A percentile compares a stretch with the other conserved stretches of the same genome.
These are phyloP conservation scores for Eublepharis macularius DNA, from an alignment of 2,113 vertebrate genomes.

Conservation along the genomic window DNA sequence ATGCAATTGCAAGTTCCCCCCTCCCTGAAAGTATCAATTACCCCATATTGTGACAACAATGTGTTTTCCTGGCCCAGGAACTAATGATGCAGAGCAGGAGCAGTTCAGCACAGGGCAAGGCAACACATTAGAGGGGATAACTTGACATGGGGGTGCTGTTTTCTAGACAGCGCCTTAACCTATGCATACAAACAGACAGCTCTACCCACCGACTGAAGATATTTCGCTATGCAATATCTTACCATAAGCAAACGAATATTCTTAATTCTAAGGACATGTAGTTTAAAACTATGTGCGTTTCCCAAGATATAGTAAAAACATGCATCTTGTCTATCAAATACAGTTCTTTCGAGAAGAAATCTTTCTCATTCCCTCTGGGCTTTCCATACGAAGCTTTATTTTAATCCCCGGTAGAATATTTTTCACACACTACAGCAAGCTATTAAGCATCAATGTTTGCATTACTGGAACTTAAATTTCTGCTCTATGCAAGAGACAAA, in stretches of 20 bases:
- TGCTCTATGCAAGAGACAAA: constrained; percentile 66
- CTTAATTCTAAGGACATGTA: constrained; percentile 50
- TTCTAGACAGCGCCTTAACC: no score
- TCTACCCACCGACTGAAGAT: not conserved
- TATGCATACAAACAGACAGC: no score
- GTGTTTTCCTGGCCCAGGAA: not conserved
- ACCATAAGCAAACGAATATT: no score
- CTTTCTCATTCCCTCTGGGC: constrained; percentile 75
- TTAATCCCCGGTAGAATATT: constrained; percentile 80
- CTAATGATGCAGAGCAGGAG: not conserved
- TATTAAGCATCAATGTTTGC: constrained; percentile 79
- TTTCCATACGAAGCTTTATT: constrained; percentile 73
- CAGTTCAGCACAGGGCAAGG: not conserved
- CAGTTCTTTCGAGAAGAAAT: constrained; percentile 74
- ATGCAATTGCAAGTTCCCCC: no score
- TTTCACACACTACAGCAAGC: constrained; percentile 79
- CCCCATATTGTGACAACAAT: no score
- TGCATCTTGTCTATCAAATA: constrained; percentile 48
- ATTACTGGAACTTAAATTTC: constrained; percentile 77
- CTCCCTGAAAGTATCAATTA: not conserved
- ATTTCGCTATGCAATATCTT: not conserved
- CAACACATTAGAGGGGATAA: not conserved
- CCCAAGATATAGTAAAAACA: not conserved
- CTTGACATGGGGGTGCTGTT: not conserved
- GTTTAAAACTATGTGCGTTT: constrained; percentile 28